Conservation (phyloP, 1,140 invertebrate genomes). For the Tigriopus japonicus region DNA sequence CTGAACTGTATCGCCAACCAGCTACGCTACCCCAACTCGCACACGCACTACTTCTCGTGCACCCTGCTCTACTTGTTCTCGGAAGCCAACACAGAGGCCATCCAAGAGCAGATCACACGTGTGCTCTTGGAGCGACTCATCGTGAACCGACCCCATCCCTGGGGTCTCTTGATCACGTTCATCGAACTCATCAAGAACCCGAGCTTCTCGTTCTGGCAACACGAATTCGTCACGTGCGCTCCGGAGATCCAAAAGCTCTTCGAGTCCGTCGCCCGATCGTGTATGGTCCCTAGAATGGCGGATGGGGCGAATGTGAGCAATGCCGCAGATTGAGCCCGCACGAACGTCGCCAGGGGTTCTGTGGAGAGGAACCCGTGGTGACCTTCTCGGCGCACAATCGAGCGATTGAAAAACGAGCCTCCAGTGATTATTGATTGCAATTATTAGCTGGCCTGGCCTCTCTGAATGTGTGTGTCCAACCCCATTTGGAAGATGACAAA, state of each 20-base stretch:
- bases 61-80: conserved; percentile 88
- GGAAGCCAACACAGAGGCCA: conserved; percentile 91
- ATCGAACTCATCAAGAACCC: conserved; percentile 98
- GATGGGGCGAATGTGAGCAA: too few relatives aligned
- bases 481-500: too few relatives aligned
- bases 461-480: too few relatives aligned
- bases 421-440: too few relatives aligned
- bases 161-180: conserved; percentile 95
- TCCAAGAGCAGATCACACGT: conserved; percentile 62
- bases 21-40: conserved; percentile 92
- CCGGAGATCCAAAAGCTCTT: conserved; percentile 98
- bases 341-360: too few relatives aligned
- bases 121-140: conserved; percentile 91
- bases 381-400: too few relatives aligned
- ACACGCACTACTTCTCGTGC: conserved; percentile 98
- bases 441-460: too few relatives aligned
- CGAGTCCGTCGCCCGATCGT: conserved; percentile 79
- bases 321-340: too few relatives aligned
- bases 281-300: conserved; percentile 40
- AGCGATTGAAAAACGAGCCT: too few relatives aligned
- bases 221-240: conserved; percentile 96
- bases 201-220: conserved; percentile 96
- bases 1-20: conserved; percentile 97
- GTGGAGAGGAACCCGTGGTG: too few relatives aligned
- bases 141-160: conserved; percentile 94